These are phyloP conservation scores for Atta cephalotes DNA, from an alignment of 1,140 invertebrate genomes.

Conservation along the genomic window DNA sequence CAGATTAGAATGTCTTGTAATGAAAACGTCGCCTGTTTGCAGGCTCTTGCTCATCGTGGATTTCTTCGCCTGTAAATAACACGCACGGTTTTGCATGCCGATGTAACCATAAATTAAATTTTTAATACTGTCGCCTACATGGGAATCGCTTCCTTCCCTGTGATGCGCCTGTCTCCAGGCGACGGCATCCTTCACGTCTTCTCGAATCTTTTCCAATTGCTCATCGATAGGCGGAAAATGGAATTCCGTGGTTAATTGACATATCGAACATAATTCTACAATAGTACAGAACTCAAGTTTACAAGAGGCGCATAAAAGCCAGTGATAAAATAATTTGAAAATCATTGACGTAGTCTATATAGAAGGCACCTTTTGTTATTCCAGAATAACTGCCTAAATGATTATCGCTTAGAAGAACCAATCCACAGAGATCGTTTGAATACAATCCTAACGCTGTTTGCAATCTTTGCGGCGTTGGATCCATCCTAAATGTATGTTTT, in stretches of 20 bases:
- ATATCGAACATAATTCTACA: slow-evolving; percentile 88
- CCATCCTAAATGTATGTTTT: slow-evolving; percentile 82
- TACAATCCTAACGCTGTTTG: slow-evolving; percentile 98
- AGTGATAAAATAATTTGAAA: slow-evolving; percentile 20
- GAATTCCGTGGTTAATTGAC: slow-evolving; percentile 92
- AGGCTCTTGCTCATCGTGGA: slow-evolving; percentile 86
- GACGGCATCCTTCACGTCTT: slow-evolving; percentile 86
- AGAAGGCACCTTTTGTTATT: slow-evolving; percentile 89
- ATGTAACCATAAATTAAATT: neutral
- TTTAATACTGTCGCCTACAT: slow-evolving; percentile 73
- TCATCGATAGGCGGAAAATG: slow-evolving; percentile 95
- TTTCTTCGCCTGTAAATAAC: slow-evolving; percentile 79
- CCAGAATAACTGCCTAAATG: slow-evolving; percentile 91
- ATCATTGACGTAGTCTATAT: neutral
- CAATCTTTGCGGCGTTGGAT: slow-evolving; percentile 91
- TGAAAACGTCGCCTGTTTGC: slow-evolving; percentile 96
- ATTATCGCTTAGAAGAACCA: slow-evolving; percentile 94
- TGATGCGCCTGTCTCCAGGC: slow-evolving; percentile 85
- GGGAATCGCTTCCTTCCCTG: slow-evolving; percentile 81
- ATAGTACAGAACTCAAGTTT: slow-evolving; percentile 58
- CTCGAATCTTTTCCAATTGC: slow-evolving; percentile 93
- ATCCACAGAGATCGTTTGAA: slow-evolving; percentile 95
- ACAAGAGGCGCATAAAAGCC: neutral
- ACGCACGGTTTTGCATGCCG: neutral
- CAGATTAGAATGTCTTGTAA: slow-evolving; percentile 98